A percentile compares a stretch with the other conserved stretches of the same genome.
These are phyloP conservation scores for Dryobota labecula DNA, from an alignment of 2,888 invertebrate species.

Conservation along the genomic window DNA sequence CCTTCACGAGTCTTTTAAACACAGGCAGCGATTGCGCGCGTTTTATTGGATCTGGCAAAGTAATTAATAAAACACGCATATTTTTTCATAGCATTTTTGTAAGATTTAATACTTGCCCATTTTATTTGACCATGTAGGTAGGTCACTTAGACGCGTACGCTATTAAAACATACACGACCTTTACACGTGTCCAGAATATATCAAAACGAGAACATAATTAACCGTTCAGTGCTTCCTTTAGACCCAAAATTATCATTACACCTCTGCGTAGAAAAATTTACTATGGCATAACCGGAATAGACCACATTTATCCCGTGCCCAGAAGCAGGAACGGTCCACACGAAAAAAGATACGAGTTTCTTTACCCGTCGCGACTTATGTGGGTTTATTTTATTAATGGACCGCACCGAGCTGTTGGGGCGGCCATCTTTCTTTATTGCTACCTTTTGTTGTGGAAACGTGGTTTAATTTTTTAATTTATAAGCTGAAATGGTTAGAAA, in stretches of 20 bases:
- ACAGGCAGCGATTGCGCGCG: no score
- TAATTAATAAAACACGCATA: no score
- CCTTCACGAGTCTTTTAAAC: no score
- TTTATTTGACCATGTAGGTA: neutral
- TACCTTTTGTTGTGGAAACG: slow-evolving; percentile 47
- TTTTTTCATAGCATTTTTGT: neutral
- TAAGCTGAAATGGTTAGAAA: slow-evolving; percentile 8
- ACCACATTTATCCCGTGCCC: slow-evolving; percentile 56
- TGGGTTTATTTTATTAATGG: slow-evolving; percentile 66
- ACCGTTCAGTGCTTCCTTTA: slow-evolving; percentile 35
- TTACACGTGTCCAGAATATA: slow-evolving; percentile 22
- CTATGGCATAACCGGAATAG: slow-evolving; percentile 51
- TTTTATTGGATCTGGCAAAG: no score
- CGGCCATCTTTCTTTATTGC: slow-evolving; percentile 62
- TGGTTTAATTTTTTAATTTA: slow-evolving; percentile 51
- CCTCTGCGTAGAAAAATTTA: slow-evolving; percentile 61
- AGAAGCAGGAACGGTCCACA: slow-evolving; percentile 42
- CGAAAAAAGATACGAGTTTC: slow-evolving; percentile 58
- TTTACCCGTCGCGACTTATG: slow-evolving; percentile 49
- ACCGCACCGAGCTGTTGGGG: slow-evolving; percentile 43
- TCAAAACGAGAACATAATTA: slow-evolving; percentile 41
- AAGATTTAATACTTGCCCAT: neutral
- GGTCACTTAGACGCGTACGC: no score
- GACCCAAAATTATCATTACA: slow-evolving; percentile 48
- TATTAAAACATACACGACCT: neutral